A percentile compares a stretch with the other conserved stretches of the same genome.
Conservation (phyloP, 2,113 vertebrate species). For the Pelecanus crispus region DNA sequence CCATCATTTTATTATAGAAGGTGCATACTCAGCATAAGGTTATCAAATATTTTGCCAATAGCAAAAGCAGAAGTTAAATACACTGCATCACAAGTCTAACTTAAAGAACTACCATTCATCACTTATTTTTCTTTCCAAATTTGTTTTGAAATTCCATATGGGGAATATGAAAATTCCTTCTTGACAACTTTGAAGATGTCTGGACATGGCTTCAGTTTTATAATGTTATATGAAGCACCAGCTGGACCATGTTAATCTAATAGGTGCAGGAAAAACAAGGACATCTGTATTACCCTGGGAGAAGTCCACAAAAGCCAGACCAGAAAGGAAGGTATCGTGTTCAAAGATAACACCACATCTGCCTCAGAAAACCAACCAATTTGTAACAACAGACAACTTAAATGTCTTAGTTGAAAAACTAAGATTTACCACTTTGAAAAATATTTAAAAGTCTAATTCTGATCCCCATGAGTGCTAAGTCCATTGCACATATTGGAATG, state of each 20-base stretch:
- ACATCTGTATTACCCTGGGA: neutral
- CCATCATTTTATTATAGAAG: neutral
- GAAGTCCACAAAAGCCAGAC: neutral
- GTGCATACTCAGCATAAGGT: neutral
- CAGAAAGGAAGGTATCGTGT: neutral
- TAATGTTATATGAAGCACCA: neutral
- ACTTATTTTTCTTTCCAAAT: neutral
- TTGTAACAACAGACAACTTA: neutral
- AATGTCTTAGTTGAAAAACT: neutral
- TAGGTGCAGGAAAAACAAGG: neutral
- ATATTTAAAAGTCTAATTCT: neutral
- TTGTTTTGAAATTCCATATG: neutral
- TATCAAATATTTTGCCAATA: neutral
- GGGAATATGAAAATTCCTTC: neutral
- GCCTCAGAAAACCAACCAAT: neutral
- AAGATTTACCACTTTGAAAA: neutral
- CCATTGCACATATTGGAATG: neutral
- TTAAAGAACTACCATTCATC: neutral
- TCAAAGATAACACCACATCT: neutral
- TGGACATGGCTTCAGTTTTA: neutral
- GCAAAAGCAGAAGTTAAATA: neutral
- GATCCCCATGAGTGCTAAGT: neutral
- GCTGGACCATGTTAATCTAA: neutral
- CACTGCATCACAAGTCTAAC: neutral
- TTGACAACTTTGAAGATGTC: neutral